A percentile compares a stretch with the other conserved stretches of the same genome.
Evolutionary conservation across 2,888 invertebrate species (phyloP).

Genomic region (Rhabditoides inermis): DNA sequence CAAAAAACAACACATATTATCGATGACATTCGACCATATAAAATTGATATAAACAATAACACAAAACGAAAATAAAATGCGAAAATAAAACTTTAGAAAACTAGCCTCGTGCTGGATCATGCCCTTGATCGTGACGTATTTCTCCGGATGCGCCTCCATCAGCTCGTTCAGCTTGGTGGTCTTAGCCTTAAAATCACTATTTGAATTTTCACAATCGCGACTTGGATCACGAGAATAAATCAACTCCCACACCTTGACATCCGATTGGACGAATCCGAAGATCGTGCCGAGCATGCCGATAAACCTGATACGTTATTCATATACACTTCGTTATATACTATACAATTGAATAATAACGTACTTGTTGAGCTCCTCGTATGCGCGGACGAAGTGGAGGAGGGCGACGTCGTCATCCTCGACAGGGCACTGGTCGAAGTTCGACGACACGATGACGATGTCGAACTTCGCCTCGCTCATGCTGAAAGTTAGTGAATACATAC

Average conservation of each 20-base stretch:
- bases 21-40: no score
- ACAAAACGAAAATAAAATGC: no score
- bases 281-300: slow-evolving; percentile 25
- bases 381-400: slow-evolving; percentile 7
- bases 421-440: no score
- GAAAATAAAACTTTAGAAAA: no score
- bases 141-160: slow-evolving; percentile 10
- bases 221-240: no score
- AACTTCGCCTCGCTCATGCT: no score
- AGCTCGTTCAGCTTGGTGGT: slow-evolving; percentile 12
- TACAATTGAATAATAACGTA: neutral
- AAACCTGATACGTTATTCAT: slow-evolving; percentile 9
- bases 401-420: slow-evolving; percentile 13
- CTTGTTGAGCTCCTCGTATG: slow-evolving; percentile 14
- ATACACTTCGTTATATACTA: neutral
- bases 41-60: no score
- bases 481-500: no score
- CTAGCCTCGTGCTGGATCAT: slow-evolving; percentile 11
- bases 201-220: no score
- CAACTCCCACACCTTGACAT: slow-evolving; percentile 17
- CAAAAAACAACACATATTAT: neutral
- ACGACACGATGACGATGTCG: no score
- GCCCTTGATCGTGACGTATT: slow-evolving; percentile 9
- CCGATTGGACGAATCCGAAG: slow-evolving; percentile 26
- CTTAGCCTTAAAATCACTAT: no score